Conservation (phyloP, 2,888 invertebrate species). For the Apodemia duryi region DNA sequence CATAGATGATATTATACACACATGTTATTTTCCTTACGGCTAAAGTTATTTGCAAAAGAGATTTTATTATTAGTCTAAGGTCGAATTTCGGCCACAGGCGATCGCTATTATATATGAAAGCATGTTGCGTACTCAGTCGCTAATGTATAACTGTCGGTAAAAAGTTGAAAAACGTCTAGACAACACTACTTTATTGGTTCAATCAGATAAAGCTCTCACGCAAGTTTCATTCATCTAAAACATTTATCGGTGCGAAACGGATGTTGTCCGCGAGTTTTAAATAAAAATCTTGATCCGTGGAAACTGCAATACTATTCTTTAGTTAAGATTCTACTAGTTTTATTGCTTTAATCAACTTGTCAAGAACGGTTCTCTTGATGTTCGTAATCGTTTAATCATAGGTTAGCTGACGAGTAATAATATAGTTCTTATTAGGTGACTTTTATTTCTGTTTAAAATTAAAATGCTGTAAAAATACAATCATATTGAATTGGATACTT, state of each 20-base stretch:
- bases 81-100: too few species aligned
- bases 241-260: conserved; percentile 60
- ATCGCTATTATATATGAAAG: conserved; percentile 19
- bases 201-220: conserved; percentile 66
- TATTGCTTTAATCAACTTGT: conserved; percentile 24
- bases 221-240: conserved; percentile 58
- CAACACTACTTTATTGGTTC: conserved; percentile 34
- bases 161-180: conserved; percentile 42
- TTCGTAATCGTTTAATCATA: conserved; percentile 26
- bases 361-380: conserved; percentile 23
- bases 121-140: conserved; percentile 46
- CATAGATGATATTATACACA: too few species aligned
- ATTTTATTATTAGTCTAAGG: too few species aligned
- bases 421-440: background rate
- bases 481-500: too few species aligned
- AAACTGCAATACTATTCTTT: conserved; percentile 33
- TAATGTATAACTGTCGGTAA: conserved; percentile 36
- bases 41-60: too few species aligned
- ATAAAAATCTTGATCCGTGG: conserved; percentile 44
- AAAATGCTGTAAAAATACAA: too few species aligned
- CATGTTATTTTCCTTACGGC: too few species aligned
- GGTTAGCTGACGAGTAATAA: conserved; percentile 18
- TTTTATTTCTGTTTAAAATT: too few species aligned
- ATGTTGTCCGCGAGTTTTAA: conserved; percentile 49
- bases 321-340: conserved; percentile 30